phyloP scores from a whole-genome alignment of 2,797 vertebrate genomes.

The Mionectes olivaceus region DNA sequence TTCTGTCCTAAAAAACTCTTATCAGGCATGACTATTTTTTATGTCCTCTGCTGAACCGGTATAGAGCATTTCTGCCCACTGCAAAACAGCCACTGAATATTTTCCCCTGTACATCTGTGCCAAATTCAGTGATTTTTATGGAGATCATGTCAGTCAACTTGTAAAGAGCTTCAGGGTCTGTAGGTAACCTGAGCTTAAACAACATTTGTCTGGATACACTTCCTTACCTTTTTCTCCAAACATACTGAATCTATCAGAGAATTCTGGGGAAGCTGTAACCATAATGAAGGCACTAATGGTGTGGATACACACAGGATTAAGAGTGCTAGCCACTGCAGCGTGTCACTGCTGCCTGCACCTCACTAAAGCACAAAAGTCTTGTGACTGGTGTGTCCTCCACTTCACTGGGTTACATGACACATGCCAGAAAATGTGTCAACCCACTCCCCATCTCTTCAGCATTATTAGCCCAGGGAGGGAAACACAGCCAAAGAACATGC shows the following conservation, averaged over 20 bases:
- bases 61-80: neutral
- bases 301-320: conserved; percentile 17
- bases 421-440: conserved; percentile 64
- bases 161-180: neutral
- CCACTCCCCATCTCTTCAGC: conserved; percentile 45
- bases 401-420: conserved; percentile 53
- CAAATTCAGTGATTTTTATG: neutral
- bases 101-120: neutral
- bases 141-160: neutral
- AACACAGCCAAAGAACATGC: conserved; percentile 42
- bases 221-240: neutral
- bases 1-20: neutral
- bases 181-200: neutral
- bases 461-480: conserved; percentile 57
- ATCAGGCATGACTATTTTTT: neutral
- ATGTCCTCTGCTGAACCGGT: neutral
- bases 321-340: neutral
- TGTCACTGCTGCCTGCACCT: conserved; percentile 6
- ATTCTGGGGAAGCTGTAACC: neutral
- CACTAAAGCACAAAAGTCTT: conserved; percentile 56
- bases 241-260: neutral
- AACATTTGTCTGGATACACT: neutral
- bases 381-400: conserved; percentile 50
- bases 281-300: neutral
- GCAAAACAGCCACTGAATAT: neutral